Evolutionary conservation across 2,797 vertebrate species (phyloP).

Genomic region (Podargus strigoides): DNA sequence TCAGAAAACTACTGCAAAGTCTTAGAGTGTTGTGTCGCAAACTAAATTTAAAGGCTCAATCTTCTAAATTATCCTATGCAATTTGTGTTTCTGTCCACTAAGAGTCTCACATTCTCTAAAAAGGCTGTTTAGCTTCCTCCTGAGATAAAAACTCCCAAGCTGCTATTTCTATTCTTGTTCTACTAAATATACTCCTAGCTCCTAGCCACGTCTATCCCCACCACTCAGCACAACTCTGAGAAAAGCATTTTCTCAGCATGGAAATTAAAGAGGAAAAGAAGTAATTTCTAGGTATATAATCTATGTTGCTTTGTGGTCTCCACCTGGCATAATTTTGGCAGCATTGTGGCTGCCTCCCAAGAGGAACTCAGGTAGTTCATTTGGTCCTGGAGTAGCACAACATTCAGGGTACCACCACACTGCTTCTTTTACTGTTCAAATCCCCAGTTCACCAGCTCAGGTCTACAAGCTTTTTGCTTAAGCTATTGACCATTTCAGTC

Average conservation of each 20-base stretch:
- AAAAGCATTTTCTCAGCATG: not conserved
- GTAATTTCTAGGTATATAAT: not conserved
- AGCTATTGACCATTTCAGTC: not conserved
- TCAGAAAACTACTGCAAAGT: not conserved
- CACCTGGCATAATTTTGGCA: not conserved
- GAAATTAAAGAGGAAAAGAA: not conserved
- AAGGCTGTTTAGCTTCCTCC: not conserved
- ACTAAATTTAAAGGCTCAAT: not conserved
- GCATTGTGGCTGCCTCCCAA: not conserved
- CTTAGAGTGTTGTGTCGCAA: not conserved
- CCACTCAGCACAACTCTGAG: not conserved
- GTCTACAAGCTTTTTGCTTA: not conserved
- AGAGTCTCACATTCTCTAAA: not conserved
- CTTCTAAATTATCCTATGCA: not conserved
- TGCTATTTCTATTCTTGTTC: not conserved
- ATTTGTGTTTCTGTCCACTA: not conserved
- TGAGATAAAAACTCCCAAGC: not conserved
- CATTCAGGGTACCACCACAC: not conserved
- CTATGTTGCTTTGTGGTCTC: not conserved
- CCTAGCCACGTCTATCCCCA: not conserved
- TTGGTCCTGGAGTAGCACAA: not conserved
- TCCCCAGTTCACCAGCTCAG: not conserved
- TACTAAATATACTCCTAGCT: not conserved
- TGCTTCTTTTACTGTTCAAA: not conserved
- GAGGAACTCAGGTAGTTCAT: not conserved